These are phyloP conservation scores for Molossus molossus DNA, from an alignment of 2,797 vertebrate species.

Conservation along the genomic window DNA sequence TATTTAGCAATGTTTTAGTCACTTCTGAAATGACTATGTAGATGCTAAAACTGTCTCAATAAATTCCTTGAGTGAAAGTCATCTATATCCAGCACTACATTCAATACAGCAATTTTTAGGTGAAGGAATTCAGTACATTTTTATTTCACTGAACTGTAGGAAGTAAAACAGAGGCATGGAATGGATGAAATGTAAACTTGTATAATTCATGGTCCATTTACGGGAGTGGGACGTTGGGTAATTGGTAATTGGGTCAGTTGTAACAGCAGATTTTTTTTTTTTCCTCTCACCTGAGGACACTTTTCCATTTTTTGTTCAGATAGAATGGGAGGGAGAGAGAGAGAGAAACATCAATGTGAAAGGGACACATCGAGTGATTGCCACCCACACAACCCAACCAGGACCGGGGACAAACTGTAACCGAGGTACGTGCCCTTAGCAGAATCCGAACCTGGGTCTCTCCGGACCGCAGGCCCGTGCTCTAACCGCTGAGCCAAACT, in stretches of 20 bases:
- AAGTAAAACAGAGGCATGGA: constrained; percentile 6
- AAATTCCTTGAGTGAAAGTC: constrained; percentile 7
- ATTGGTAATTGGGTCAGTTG: background rate
- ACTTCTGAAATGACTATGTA: background rate
- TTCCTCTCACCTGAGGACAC: too few species aligned
- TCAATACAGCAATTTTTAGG: constrained; percentile 5
- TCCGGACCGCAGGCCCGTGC: too few species aligned
- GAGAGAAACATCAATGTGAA: too few species aligned
- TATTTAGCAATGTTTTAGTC: background rate
- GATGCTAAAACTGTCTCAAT: background rate
- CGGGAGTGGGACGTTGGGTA: background rate
- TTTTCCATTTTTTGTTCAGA: too few species aligned
- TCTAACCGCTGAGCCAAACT: too few species aligned
- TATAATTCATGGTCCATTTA: background rate
- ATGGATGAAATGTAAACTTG: background rate
- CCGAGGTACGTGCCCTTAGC: too few species aligned
- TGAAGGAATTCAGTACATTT: constrained; percentile 18
- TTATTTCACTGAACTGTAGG: background rate
- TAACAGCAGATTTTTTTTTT: constrained; percentile 18
- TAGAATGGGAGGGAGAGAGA: too few species aligned
- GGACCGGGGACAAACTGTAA: too few species aligned
- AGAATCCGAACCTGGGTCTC: too few species aligned
- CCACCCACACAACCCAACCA: too few species aligned
- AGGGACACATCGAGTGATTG: too few species aligned
- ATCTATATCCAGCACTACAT: background rate